phyloP scores from a whole-genome alignment of 2,888 invertebrate genomes.

The Apotomis capreana region DNA sequence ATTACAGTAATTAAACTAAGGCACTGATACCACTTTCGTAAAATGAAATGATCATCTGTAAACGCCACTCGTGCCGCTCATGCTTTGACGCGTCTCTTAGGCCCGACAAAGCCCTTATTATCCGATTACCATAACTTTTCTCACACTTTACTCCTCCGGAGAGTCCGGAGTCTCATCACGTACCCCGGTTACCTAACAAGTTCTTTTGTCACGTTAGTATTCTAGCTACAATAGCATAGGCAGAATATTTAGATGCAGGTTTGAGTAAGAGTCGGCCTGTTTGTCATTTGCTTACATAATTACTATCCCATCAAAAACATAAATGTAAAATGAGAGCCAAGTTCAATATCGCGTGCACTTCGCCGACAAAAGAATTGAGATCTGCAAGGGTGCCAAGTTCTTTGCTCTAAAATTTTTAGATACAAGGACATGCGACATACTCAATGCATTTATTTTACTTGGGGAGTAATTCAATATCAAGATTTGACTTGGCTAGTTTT shows the following conservation, averaged over 20 bases:
- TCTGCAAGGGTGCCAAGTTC: no score
- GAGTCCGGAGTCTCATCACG: conserved; percentile 19
- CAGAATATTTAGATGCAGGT: conserved; percentile 13
- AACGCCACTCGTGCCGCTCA: conserved; percentile 1
- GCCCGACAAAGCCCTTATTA: conserved; percentile 9
- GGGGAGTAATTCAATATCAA: no score
- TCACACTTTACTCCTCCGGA: conserved; percentile 15
- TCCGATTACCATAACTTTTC: conserved; percentile 24
- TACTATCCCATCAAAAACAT: no score
- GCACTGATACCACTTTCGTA: no score
- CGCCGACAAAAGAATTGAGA: no score
- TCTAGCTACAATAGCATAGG: conserved; percentile 28
- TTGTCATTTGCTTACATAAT: conserved; percentile 24
- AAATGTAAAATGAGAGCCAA: no score
- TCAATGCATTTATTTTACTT: no score
- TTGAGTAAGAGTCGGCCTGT: background rate
- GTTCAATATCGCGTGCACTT: no score
- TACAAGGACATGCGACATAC: no score
- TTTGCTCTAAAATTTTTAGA: no score
- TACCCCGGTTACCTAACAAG: conserved; percentile 19
- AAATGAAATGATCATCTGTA: background rate
- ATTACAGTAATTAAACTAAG: no score
- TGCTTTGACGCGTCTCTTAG: background rate
- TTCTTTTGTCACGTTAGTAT: conserved; percentile 21
- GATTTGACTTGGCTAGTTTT: no score